These are phyloP conservation scores for Sciurus vulgaris DNA, from an alignment of 2,797 vertebrate species.

Conservation along the genomic window DNA sequence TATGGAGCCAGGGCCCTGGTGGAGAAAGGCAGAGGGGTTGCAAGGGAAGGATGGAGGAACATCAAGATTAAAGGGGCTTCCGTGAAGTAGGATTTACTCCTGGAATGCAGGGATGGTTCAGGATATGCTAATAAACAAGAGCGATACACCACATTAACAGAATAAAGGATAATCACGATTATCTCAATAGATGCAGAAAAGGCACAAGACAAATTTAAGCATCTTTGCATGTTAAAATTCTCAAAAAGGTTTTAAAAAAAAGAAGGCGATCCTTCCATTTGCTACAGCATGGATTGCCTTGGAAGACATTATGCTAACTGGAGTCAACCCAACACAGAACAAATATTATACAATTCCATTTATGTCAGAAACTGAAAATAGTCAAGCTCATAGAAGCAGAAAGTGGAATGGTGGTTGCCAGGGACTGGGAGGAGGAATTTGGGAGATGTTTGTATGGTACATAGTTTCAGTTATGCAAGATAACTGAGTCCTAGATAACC, in stretches of 20 bases:
- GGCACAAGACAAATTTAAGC: background rate
- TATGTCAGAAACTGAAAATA: background rate
- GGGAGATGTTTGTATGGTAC: background rate
- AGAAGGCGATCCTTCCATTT: background rate
- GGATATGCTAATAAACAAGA: background rate
- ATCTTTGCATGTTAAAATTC: background rate
- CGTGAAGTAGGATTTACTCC: background rate
- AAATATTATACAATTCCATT: background rate
- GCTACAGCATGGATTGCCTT: background rate
- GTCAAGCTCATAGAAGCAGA: background rate
- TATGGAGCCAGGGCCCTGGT: background rate
- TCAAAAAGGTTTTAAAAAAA: background rate
- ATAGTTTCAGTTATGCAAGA: background rate
- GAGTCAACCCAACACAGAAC: background rate
- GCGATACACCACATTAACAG: background rate
- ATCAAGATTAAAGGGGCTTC: background rate
- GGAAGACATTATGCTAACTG: background rate
- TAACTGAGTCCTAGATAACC: background rate
- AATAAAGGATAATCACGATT: background rate
- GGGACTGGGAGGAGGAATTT: background rate
- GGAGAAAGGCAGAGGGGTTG: background rate
- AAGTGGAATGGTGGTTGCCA: background rate
- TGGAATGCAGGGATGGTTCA: background rate
- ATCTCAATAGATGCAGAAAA: background rate
- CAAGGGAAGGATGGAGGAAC: background rate